A percentile compares a stretch with the other conserved stretches of the same genome.
phyloP scores from a whole-genome alignment of 1,140 invertebrate species.

The Caenorhabditis remanei region DNA sequence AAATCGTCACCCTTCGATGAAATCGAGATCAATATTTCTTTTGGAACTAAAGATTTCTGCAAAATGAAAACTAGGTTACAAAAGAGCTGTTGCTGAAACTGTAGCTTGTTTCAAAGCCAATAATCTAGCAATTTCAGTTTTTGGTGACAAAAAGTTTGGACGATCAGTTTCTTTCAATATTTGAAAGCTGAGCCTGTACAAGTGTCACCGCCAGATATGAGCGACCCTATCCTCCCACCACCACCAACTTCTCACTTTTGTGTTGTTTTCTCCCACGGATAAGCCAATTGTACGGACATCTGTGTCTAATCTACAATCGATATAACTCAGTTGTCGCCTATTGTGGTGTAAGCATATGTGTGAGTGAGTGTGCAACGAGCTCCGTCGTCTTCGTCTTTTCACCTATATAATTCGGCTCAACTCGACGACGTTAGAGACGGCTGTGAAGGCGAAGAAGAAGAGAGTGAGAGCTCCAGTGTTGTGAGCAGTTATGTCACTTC shows the following conservation, averaged over 20 bases:
- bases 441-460: not conserved
- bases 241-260: not conserved
- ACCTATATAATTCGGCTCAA: slow-evolving; percentile 54
- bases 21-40: too few species aligned
- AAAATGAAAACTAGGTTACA: too few species aligned
- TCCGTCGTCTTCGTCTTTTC: slow-evolving; percentile 51
- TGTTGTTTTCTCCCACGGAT: not conserved
- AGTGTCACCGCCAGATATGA: not conserved
- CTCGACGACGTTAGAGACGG: slow-evolving; percentile 45
- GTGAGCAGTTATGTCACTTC: slow-evolving; percentile 38
- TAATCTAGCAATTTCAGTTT: too few species aligned
- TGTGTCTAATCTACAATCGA: slow-evolving; percentile 48
- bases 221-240: not conserved
- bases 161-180: too few species aligned
- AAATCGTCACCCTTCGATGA: too few species aligned
- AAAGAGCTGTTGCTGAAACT: too few species aligned
- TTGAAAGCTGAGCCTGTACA: too few species aligned
- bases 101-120: too few species aligned
- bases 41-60: too few species aligned
- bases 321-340: slow-evolving; percentile 45
- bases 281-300: slow-evolving; percentile 41
- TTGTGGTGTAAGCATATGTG: slow-evolving; percentile 42
- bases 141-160: too few species aligned
- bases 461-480: not conserved
- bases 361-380: not conserved